phyloP scores from a whole-genome alignment of 30 jellyfish, hydroid and myxozoan species.

The Pelagia noctiluca region DNA sequence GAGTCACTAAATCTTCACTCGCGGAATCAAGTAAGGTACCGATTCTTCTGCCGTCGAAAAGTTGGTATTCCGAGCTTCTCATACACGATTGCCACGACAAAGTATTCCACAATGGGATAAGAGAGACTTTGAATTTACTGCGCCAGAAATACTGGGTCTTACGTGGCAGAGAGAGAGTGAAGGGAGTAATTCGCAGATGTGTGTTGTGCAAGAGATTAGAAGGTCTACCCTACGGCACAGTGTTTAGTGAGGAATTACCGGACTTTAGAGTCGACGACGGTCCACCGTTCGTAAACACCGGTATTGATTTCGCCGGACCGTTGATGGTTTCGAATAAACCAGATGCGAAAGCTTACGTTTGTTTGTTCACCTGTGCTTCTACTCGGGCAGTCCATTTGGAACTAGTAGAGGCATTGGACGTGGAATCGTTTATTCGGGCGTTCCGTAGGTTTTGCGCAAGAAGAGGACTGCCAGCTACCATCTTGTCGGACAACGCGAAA shows the following conservation, averaged over 20 bases:
- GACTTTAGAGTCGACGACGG: constrained; percentile 30
- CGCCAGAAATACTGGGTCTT: constrained; percentile 1
- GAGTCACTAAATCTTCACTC: background rate
- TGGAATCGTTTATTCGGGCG: constrained; percentile 21
- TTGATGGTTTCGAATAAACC: background rate
- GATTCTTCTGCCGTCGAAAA: constrained; percentile 15
- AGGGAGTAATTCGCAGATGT: constrained; percentile 7
- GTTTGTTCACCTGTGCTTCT: constrained; percentile 54
- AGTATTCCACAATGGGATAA: constrained; percentile 11
- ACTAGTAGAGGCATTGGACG: constrained; percentile 23
- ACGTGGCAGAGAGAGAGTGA: constrained; percentile 17
- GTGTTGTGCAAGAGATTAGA: constrained; percentile 15
- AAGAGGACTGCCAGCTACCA: constrained; percentile 25
- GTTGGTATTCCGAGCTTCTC: constrained; percentile 16
- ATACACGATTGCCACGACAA: background rate
- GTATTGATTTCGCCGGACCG: constrained; percentile 53
- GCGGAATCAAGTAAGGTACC: constrained; percentile 27
- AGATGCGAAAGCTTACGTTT: constrained; percentile 25
- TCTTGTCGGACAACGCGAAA: constrained; percentile 8
- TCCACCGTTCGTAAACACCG: constrained; percentile 18
- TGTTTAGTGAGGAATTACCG: constrained; percentile 9
- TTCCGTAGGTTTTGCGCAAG: constrained; percentile 41
- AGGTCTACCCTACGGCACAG: constrained; percentile 17
- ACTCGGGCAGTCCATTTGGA: constrained; percentile 74
- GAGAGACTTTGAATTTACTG: constrained; percentile 9